Evolutionary conservation across 1,140 invertebrate species (phyloP).

Genomic region (Drosophila orosa): DNA sequence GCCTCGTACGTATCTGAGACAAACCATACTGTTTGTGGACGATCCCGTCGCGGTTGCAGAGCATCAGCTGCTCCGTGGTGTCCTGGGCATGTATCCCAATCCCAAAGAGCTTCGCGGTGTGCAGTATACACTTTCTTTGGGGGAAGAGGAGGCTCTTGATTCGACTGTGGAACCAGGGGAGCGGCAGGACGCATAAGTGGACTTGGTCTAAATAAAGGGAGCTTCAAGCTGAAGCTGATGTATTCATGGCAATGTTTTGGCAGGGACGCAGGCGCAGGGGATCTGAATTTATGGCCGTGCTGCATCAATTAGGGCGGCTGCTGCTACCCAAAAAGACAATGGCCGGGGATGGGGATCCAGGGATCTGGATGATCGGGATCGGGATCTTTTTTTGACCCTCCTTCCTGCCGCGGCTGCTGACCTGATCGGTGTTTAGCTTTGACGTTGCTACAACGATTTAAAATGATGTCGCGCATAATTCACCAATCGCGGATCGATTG

Average conservation of each 20-base stretch:
- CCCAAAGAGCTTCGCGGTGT: slow-evolving; percentile 17
- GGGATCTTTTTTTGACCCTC: slow-evolving; percentile 23
- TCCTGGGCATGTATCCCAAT: slow-evolving; percentile 30
- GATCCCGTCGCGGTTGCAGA: background rate
- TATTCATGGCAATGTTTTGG: slow-evolving; percentile 67
- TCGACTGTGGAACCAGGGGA: background rate
- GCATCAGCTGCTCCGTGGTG: slow-evolving; percentile 24
- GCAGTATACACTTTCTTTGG: slow-evolving; percentile 34
- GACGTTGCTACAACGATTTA: slow-evolving; percentile 80
- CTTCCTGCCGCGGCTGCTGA: slow-evolving; percentile 29
- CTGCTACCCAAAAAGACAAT: slow-evolving; percentile 69
- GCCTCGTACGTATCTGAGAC: slow-evolving; percentile 39
- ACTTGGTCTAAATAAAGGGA: slow-evolving; percentile 47
- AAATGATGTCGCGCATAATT: slow-evolving; percentile 83
- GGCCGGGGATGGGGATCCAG: slow-evolving; percentile 22
- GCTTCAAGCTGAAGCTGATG: slow-evolving; percentile 39
- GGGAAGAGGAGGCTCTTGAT: background rate
- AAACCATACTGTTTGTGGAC: slow-evolving; percentile 34
- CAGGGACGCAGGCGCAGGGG: slow-evolving; percentile 24
- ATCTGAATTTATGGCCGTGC: slow-evolving; percentile 76
- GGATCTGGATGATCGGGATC: slow-evolving; percentile 21
- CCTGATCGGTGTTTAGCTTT: slow-evolving; percentile 80
- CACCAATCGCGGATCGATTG: slow-evolving; percentile 58
- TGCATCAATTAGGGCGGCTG: slow-evolving; percentile 80
- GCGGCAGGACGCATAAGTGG: background rate